phyloP scores from a whole-genome alignment of 2,113 vertebrate species.

The Hypanus sabinus region DNA sequence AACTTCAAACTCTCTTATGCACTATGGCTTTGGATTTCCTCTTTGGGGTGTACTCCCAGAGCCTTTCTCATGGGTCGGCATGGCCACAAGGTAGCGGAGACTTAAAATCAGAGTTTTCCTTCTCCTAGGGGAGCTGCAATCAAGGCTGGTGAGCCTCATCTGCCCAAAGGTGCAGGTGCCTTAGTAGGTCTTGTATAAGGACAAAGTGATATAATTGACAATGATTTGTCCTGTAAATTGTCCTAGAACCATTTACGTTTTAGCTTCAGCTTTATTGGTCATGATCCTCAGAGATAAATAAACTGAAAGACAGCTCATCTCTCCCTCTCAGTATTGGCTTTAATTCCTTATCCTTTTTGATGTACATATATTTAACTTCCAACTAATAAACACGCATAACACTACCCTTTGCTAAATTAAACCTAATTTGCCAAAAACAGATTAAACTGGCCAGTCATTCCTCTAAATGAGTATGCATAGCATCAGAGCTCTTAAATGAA shows the following conservation, averaged over 20 bases:
- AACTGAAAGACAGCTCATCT: background rate
- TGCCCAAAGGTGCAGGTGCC: background rate
- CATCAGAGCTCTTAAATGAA: background rate
- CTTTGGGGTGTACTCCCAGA: no score
- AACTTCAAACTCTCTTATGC: no score
- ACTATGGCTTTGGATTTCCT: no score
- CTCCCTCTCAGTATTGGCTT: background rate
- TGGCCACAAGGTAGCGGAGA: no score
- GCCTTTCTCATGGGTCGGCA: no score
- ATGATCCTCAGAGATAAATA: background rate
- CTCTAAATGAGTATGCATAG: background rate
- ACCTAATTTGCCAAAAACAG: background rate
- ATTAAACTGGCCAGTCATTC: background rate
- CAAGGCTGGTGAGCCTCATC: no score
- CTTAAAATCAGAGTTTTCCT: no score
- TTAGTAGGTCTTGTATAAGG: background rate
- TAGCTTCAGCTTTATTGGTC: background rate
- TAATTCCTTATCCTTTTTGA: background rate
- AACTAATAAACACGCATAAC: background rate
- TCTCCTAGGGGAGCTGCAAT: no score
- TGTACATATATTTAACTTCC: background rate
- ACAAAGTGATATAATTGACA: background rate
- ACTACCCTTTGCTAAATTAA: background rate
- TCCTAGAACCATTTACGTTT: background rate
- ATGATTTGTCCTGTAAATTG: background rate